Base-by-base conservation (phyloP, 2,888 invertebrate genomes). In the Rutpela maculata region DNA sequence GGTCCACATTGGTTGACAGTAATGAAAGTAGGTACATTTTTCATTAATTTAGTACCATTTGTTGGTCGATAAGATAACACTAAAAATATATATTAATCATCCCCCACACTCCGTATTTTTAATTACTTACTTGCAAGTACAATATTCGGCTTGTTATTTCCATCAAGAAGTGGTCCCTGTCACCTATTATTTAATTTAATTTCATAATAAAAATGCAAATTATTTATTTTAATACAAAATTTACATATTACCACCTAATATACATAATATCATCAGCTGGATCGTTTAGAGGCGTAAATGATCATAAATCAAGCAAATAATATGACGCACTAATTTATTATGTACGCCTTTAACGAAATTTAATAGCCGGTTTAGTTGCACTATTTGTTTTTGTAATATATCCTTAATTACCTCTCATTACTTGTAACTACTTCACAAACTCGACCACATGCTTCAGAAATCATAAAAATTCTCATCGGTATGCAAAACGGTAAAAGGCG, bases 261-360 rank as follows among this genome's bases (percentile, higher is more conserved):
- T 43, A 12, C 70, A 63, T 78, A 63, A 26, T 78, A 81, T 81
- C 81, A 43, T 79, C 81, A 81, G 79, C 81, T 81, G 81, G 81
- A 81, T 81, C 81, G 74, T 60, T 35, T 78, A 75, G 75, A 85
- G 83, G 83, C 83, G 84, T 82, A 82, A 85, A 83, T 73, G 75
- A 75, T 80, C 80, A 84, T 85, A 85, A 84, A 85, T 85, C 84
- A 85, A 83, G 81, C 71, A 79, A 81, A 80, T 83, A 81, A 84
- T 82, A 80, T 75, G 78, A 77, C 63, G 71, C 74, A 78, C 79
- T 74, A 71, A 76, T 78, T 79, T 78, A 73, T 76, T 79, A 82
- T 82, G 80, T 70, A 76, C 82, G 81, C 81, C 80, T 77, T 15
- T 73, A 67, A 26, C 18, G 57, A 62, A 55, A 62, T 72, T 76